Percentiles rank a stretch among this genome's conserved stretches.
phyloP scores from a whole-genome alignment of 2,113 vertebrate genomes.

The Zeus faber region DNA sequence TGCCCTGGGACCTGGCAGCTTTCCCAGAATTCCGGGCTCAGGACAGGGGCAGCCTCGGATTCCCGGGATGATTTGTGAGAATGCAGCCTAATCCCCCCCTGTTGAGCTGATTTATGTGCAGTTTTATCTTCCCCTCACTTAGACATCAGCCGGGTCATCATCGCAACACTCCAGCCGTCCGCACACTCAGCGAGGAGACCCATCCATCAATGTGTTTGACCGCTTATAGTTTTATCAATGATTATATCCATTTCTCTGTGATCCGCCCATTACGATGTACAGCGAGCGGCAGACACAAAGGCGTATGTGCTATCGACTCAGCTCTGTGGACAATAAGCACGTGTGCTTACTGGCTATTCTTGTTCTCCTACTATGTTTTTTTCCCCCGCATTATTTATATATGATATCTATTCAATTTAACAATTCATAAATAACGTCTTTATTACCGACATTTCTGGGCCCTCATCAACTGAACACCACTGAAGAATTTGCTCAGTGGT shows the following conservation, averaged over 20 bases:
- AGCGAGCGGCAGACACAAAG: conserved; percentile 28
- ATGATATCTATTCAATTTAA: no score
- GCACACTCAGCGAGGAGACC: conserved; percentile 46
- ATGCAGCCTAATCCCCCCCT: conserved; percentile 44
- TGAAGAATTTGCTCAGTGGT: no score
- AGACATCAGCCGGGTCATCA: conserved; percentile 62
- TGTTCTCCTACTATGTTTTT: no score
- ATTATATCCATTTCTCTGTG: conserved; percentile 60
- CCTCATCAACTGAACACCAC: no score
- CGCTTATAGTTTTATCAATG: conserved; percentile 61
- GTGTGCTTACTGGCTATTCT: no score
- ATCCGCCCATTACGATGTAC: conserved; percentile 43
- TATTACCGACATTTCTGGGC: no score
- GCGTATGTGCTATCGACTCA: no score
- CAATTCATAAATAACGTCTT: no score
- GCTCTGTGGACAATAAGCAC: no score
- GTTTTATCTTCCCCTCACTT: conserved; percentile 62
- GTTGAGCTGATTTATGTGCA: conserved; percentile 62
- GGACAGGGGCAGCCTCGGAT: conserved; percentile 49
- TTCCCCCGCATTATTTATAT: no score
- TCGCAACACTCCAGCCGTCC: conserved; percentile 63
- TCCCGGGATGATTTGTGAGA: conserved; percentile 57
- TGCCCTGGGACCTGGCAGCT: conserved; percentile 34
- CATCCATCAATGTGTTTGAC: conserved; percentile 57
- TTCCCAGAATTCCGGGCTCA: conserved; percentile 57